phyloP scores from a whole-genome alignment of 1,140 invertebrate genomes.

The Drosophila trapezifrons region DNA sequence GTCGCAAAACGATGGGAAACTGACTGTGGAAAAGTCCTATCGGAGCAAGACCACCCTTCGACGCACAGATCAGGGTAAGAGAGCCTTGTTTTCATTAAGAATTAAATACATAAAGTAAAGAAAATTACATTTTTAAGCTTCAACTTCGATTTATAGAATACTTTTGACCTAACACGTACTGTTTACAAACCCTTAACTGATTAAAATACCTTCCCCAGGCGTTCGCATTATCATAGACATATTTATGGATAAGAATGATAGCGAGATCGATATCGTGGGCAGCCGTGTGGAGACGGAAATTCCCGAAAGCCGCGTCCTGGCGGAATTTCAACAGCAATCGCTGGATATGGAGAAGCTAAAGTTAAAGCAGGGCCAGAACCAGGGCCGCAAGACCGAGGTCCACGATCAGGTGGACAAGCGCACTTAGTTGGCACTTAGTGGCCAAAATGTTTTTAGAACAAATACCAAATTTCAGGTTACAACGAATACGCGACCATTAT shows the following conservation, averaged over 20 bases:
- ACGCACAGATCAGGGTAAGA: slow-evolving; percentile 62
- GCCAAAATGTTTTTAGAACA: slow-evolving; percentile 8
- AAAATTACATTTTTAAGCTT: too few relatives aligned
- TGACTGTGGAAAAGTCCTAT: slow-evolving; percentile 52
- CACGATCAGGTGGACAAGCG: background rate
- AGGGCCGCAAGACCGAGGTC: background rate
- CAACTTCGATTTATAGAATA: too few relatives aligned
- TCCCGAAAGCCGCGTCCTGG: slow-evolving; percentile 71
- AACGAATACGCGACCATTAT: slow-evolving; percentile 26
- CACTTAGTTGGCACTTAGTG: background rate
- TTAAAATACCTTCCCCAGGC: slow-evolving; percentile 29
- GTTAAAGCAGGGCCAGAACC: background rate
- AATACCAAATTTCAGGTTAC: slow-evolving; percentile 48
- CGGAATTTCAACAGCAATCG: slow-evolving; percentile 68
- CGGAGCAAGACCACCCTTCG: slow-evolving; percentile 69
- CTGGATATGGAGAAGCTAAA: slow-evolving; percentile 38
- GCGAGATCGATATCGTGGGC: slow-evolving; percentile 59
- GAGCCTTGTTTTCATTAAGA: too few relatives aligned
- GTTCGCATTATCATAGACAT: slow-evolving; percentile 80
- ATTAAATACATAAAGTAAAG: background rate
- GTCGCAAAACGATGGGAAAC: slow-evolving; percentile 2
- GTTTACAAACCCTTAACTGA: too few relatives aligned
- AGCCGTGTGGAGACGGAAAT: slow-evolving; percentile 79
- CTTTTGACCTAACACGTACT: too few relatives aligned
- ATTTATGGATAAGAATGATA: slow-evolving; percentile 65